These are phyloP conservation scores for Drosophila rellima DNA, from an alignment of 2,888 invertebrate species.

Conservation along the genomic window DNA sequence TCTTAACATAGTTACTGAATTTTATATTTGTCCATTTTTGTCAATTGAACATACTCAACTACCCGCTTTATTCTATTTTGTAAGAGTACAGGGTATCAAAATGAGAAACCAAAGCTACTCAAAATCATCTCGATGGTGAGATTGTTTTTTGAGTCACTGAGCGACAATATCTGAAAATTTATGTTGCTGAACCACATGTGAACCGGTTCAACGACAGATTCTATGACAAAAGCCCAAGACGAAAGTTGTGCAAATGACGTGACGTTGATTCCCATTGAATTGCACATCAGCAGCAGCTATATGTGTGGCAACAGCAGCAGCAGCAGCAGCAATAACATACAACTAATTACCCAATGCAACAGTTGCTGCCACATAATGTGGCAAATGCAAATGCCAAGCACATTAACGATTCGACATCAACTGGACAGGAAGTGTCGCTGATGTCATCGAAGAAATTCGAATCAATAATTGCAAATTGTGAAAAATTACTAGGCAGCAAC, in stretches of 20 bases:
- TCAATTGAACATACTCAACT: too few species aligned
- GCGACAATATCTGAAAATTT: neutral
- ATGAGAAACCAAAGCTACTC: neutral
- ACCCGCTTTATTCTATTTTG: neutral
- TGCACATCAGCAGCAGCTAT: slow-evolving; percentile 26
- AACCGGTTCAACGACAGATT: slow-evolving; percentile 18
- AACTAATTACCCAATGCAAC: slow-evolving; percentile 30
- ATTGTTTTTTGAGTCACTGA: neutral
- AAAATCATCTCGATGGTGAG: neutral
- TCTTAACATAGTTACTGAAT: too few species aligned
- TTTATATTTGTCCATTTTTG: too few species aligned
- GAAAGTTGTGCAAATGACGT: slow-evolving; percentile 30
- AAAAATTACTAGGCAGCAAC: slow-evolving; percentile 58
- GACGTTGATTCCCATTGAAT: slow-evolving; percentile 11
- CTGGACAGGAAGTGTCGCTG: slow-evolving; percentile 63
- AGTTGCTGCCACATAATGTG: slow-evolving; percentile 50
- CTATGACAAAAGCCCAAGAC: slow-evolving; percentile 22
- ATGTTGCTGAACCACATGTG: slow-evolving; percentile 1
- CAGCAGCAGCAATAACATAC: neutral
- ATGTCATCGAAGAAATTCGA: slow-evolving; percentile 73
- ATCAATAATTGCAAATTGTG: slow-evolving; percentile 72
- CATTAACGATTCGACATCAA: slow-evolving; percentile 62
- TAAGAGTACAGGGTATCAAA: neutral
- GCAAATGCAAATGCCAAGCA: slow-evolving; percentile 62
- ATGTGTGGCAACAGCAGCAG: slow-evolving; percentile 28